Percentiles rank a stretch among this genome's conserved stretches.
Conservation (phyloP, 2,797 vertebrate genomes). For the Lates japonicus region DNA sequence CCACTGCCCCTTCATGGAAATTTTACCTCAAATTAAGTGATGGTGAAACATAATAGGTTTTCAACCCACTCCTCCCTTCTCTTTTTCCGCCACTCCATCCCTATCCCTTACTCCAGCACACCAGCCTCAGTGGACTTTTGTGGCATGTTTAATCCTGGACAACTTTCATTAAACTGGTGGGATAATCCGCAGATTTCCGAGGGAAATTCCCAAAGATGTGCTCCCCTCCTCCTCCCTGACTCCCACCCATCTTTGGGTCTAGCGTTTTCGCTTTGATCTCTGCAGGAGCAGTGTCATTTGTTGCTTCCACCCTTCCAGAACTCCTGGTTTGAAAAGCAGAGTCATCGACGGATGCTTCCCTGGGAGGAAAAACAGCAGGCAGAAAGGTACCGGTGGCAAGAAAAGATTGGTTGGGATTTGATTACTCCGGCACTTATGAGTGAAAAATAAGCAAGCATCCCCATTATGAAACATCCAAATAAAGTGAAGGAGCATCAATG, state of each 20-base stretch:
- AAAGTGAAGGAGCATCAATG: slow-evolving; percentile 75
- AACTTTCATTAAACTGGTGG: slow-evolving; percentile 76
- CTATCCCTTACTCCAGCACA: slow-evolving; percentile 10
- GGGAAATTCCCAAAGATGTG: slow-evolving; percentile 73
- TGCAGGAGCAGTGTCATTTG: slow-evolving; percentile 76
- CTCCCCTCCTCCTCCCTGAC: neutral
- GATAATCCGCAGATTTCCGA: slow-evolving; percentile 80
- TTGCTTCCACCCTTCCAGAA: no score
- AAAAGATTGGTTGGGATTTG: slow-evolving; percentile 84
- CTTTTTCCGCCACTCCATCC: slow-evolving; percentile 7
- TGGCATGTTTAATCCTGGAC: slow-evolving; percentile 74
- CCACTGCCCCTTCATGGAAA: slow-evolving; percentile 45
- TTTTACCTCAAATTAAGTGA: slow-evolving; percentile 52
- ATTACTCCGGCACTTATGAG: slow-evolving; percentile 82
- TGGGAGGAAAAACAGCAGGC: slow-evolving; percentile 66
- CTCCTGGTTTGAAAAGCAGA: slow-evolving; percentile 62
- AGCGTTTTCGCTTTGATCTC: slow-evolving; percentile 71
- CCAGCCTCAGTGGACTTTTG: slow-evolving; percentile 50
- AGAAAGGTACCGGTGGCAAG: slow-evolving; percentile 70
- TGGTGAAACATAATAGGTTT: slow-evolving; percentile 50
- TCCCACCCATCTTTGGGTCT: slow-evolving; percentile 57
- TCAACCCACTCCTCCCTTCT: slow-evolving; percentile 29
- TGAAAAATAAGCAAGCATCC: slow-evolving; percentile 81
- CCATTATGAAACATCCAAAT: slow-evolving; percentile 80
- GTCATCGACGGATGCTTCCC: slow-evolving; percentile 58